A percentile compares a stretch with the other conserved stretches of the same genome.
Evolutionary conservation across 2,797 vertebrate genomes (phyloP).

Genomic region (Myoxocephalus aenaeus): DNA sequence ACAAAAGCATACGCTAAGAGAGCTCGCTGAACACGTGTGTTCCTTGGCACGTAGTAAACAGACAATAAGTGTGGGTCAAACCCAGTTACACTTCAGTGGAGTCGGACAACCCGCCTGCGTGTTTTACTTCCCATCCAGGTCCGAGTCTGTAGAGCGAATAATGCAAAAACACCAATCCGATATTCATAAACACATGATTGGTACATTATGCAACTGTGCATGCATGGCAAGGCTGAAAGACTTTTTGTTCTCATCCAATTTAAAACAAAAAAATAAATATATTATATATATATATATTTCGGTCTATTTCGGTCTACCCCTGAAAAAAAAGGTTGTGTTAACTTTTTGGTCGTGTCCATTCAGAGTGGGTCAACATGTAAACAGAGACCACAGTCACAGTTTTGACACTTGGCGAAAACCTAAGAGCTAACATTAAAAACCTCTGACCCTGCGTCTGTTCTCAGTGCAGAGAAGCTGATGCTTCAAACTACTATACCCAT

Average conservation of each 20-base stretch:
- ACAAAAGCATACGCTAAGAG: conserved; percentile 6
- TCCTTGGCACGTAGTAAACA: conserved; percentile 87
- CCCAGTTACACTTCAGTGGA: not conserved
- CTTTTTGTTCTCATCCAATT: conserved; percentile 11
- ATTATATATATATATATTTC: not conserved
- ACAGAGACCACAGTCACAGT: conserved; percentile 40
- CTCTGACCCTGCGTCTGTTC: not conserved
- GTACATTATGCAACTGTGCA: conserved; percentile 6
- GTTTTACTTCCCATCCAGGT: not conserved
- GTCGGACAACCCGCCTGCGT: conserved; percentile 2
- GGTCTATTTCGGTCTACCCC: not conserved
- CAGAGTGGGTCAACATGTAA: conserved; percentile 14
- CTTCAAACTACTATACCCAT: not conserved
- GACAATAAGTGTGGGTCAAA: conserved; percentile 40
- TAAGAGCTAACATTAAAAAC: conserved; percentile 14
- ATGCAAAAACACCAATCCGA: conserved; percentile 4
- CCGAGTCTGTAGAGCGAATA: not conserved
- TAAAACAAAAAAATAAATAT: not conserved
- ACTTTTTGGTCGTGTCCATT: conserved; percentile 23
- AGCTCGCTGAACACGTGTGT: conserved; percentile 71
- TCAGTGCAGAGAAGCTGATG: conserved; percentile 10
- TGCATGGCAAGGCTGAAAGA: conserved; percentile 28
- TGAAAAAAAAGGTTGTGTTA: not conserved
- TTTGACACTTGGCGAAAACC: conserved; percentile 36
- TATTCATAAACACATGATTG: not conserved